These are phyloP conservation scores for Eira barbara DNA, from an alignment of 2,113 vertebrate species.

Conservation along the genomic window DNA sequence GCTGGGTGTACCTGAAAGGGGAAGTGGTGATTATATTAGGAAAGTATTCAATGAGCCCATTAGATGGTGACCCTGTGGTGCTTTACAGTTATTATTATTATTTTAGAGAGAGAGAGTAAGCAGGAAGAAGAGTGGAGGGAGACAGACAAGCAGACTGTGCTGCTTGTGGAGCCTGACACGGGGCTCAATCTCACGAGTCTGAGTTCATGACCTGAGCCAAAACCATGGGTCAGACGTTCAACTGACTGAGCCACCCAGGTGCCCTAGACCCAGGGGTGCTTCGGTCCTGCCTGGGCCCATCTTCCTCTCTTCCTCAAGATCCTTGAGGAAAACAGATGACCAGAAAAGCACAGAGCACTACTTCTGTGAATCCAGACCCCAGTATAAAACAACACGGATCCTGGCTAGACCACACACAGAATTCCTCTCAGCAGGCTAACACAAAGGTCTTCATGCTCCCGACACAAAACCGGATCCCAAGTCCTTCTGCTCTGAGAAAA, in stretches of 20 bases:
- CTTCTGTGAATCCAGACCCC: background rate
- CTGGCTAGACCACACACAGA: background rate
- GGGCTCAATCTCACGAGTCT: background rate
- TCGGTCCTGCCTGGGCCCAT: background rate
- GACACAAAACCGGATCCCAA: background rate
- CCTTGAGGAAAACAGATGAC: background rate
- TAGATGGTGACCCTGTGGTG: background rate
- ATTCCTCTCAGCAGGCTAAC: background rate
- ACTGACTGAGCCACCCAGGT: background rate
- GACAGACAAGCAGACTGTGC: background rate
- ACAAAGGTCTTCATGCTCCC: background rate
- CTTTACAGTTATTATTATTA: background rate
- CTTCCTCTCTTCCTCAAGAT: background rate
- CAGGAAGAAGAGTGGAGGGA: background rate
- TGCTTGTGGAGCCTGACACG: background rate
- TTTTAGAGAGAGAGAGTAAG: background rate
- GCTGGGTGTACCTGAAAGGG: background rate
- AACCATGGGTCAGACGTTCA: background rate
- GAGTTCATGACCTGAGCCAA: background rate
- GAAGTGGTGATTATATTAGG: background rate
- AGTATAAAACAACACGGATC: background rate
- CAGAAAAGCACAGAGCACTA: background rate
- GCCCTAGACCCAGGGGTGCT: background rate
- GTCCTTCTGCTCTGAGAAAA: background rate
- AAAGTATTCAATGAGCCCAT: rapidly evolving